Base-by-base conservation (phyloP, 2,113 vertebrate genomes). In the Osmerus eperlanus region DNA sequence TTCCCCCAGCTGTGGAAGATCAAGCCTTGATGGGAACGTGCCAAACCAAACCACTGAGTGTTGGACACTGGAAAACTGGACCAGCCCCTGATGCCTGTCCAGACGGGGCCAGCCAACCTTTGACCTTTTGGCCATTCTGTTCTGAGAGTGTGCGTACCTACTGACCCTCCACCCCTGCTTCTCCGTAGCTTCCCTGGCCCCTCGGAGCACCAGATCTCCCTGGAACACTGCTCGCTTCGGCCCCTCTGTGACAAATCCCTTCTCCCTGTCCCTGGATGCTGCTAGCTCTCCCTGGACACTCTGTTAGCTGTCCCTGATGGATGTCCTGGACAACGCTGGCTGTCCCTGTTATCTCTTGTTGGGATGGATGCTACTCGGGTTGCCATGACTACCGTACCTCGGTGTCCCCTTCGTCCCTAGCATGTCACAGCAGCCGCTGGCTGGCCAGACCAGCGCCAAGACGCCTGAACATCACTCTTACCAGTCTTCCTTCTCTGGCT, bases 1-100 rank as follows among this genome's bases (percentile, higher is more conserved):
- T 82, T 47, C 19, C 69, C 76, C 16, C 87, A 93, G 92, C 86
- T 93, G 69, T 93, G 90, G 92, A 93, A 93, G 82, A 93, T 93
- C 64, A 93, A 93, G 77, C 53, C 90, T n/a, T 93, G 86, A 92
- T 67, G 83, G 80, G 84, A 88, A 77, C 65, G 32, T 32, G 21
- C 52, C 29, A 80, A 29, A 21, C 7, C 9, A 14, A 78, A 75
- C 82, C 70, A 78, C 78, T 72, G 72, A 67, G 51, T 59, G 67
- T 67, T 54, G 1, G 72, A 86, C 79, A 78, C 82, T 85, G 88
- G 18, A 74, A 80, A 70, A 56, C 71, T 21, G 15, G 60, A 52
- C 52, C 14, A 28, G 9, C 29, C 67, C 72, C 59, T 62, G 12
- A 2, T 13, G 47, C 78, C 65, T 73, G 29, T 47, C 41, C 41